Percentiles rank a stretch among this genome's conserved stretches.
Conservation (phyloP, 2,888 invertebrate genomes). For the Megaustenia siamemsis region DNA sequence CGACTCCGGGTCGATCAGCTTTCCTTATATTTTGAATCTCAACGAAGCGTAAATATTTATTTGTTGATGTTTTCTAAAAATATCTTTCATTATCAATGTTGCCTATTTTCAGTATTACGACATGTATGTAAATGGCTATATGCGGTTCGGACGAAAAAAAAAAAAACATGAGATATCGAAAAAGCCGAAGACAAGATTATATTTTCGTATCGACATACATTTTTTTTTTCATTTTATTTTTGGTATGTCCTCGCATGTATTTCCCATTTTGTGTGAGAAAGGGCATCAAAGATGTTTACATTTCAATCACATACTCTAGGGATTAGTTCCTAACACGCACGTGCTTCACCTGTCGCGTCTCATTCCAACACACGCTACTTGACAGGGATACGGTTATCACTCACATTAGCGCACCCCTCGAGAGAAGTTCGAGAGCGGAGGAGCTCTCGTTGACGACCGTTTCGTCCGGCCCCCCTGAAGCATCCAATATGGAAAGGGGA, state of each 20-base stretch:
- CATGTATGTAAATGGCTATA: too few species aligned
- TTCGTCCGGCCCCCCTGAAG: conserved; percentile 31
- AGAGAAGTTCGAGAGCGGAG: not conserved
- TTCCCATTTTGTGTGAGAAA: not conserved
- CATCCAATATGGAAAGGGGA: conserved; percentile 36
- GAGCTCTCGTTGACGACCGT: not conserved
- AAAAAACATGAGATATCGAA: too few species aligned
- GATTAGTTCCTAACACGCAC: conserved; percentile 10
- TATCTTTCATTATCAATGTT: not conserved
- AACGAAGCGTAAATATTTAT: too few species aligned
- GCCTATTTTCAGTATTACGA: not conserved
- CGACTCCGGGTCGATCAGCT: too few species aligned
- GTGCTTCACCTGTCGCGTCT: conserved; percentile 46
- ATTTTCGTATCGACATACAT: too few species aligned
- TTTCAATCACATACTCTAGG: conserved; percentile 7
- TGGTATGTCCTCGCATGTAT: not conserved
- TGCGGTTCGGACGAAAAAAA: too few species aligned
- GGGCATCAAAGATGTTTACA: conserved; percentile 13
- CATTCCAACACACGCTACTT: conserved; percentile 4
- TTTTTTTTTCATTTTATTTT: too few species aligned
- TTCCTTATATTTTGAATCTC: too few species aligned
- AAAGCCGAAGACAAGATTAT: too few species aligned
- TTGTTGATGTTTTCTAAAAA: too few species aligned
- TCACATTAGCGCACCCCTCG: conserved; percentile 37
- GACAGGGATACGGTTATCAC: conserved; percentile 40